Evolutionary conservation across 2,888 invertebrate genomes (phyloP), one percentile per base, ranked within the genome.

Genomic region (Epirrita christyi): DNA sequence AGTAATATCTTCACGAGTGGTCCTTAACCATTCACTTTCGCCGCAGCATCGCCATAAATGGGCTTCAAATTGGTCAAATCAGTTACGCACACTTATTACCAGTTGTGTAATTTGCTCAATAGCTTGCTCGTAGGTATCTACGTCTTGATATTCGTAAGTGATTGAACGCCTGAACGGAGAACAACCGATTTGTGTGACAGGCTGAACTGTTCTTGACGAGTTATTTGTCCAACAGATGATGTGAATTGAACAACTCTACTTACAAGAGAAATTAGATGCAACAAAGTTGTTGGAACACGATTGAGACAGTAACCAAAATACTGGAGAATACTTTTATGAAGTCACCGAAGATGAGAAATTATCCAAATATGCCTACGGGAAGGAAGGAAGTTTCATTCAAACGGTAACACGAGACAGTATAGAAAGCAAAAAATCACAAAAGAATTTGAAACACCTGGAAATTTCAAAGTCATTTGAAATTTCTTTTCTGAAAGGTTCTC

Each of bases 21-120:
- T 66, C 66, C 63, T 71, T 67, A 66, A 63, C 70, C 75, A 66
- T 72, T 76, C 72, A 76, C 76, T 77, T 77, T 77, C 76, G 70
- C 72, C 67, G 62, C 64, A 48, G 66, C 67, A 68, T 67, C 55
- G 62, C 72, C 69, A 37, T 71, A 75, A 71, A 75, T 72, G 72
- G 74, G 66, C 66, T 69, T 73, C 70, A 71, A 76, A 76, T 76
- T 76, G 74, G 70, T 67, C 69, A 72, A 75, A 76, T 73, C 66
- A 66, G 71, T 71, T 75, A 72, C 52, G 66, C 67, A 72, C 67
- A 69, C 63, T 69, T 67, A 66, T 70, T 71, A 69, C 69, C 67
- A 59, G 62, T 74, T 73, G 66, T 63, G 67, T 66, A 74, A 72
- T 71, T 72, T 73, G 59, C 61, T 72, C 71, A 73, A 68, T 68